Percentiles rank a stretch among this genome's conserved stretches.
Conservation (phyloP, 2,888 invertebrate species). For the Lycaena phlaeas region DNA sequence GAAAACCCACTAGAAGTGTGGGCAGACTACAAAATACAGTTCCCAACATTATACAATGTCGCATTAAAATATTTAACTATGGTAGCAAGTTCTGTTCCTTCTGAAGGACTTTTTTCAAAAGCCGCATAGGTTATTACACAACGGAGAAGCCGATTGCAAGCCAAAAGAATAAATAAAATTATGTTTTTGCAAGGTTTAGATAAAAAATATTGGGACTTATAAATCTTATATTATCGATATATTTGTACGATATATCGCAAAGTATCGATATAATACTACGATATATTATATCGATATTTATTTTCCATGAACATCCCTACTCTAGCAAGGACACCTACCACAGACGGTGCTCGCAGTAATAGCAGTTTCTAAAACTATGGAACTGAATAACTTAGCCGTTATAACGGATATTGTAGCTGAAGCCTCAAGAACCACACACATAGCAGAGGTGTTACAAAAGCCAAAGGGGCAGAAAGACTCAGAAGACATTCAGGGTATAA, state of each 20-base stretch:
- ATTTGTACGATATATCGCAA: slow-evolving; percentile 13
- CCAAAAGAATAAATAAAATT: slow-evolving; percentile 20
- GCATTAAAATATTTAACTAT: slow-evolving; percentile 16
- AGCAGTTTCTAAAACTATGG: too few species aligned
- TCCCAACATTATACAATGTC: slow-evolving; percentile 12
- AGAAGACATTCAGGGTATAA: too few species aligned
- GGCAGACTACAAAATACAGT: too few species aligned
- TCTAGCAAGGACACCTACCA: too few species aligned
- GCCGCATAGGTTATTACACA: slow-evolving; percentile 20
- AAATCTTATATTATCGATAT: slow-evolving; percentile 9
- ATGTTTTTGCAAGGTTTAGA: slow-evolving; percentile 21
- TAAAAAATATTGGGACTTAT: slow-evolving; percentile 21
- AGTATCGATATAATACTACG: too few species aligned
- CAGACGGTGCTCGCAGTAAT: too few species aligned
- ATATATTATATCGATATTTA: slow-evolving; percentile 19
- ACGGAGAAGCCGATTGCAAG: slow-evolving; percentile 19
- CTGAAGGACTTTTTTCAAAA: slow-evolving; percentile 22
- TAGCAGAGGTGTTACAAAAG: too few species aligned
- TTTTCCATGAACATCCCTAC: slow-evolving; percentile 14
- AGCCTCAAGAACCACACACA: too few species aligned
- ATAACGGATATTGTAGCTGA: too few species aligned
- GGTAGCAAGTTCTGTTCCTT: slow-evolving; percentile 16
- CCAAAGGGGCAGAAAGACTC: too few species aligned
- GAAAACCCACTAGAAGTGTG: too few species aligned
- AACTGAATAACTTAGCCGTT: too few species aligned